Evolutionary conservation across 2,113 vertebrate species (phyloP), one percentile per base, ranked within the genome.

Genomic region (Excalfactoria chinensis): DNA sequence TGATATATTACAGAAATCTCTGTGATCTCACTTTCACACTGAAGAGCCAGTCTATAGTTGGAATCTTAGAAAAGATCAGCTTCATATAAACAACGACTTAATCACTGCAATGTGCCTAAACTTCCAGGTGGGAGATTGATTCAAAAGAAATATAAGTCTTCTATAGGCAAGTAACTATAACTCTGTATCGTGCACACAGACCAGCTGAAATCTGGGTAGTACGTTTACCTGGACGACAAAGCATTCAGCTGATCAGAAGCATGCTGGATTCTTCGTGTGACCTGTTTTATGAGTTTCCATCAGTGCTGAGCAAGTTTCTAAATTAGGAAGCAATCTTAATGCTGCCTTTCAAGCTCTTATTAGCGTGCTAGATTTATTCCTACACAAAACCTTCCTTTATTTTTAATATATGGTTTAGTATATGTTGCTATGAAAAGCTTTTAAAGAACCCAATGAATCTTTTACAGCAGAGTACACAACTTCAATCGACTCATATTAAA

Each of bases 401-500:
- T 97, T 97, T 97, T 95, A 97, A 97, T 96, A 94, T 41, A 95
- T 16, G 7, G 89, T 89, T 92, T 82, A 92, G 21, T 77, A 78
- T 76, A 88, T 59, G 69, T 95, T 89, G 89, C 77, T 97, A 81
- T 95, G 95, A 97, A 88, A 97, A 96, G 85, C 96, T 97, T 97
- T 97, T 97, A 97, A 96, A 88, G 86, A 90, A 92, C 41, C 73
- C 81, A 93, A 90, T 97, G 93, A 97, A 97, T 97, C 93, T 97
- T 97, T 88, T 89, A 71, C 58, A 94, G 60, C 67, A 37, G 69
- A 59, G 66, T 86, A 23, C 56, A 81, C 71, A 74, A 59, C 92
- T 96, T 96, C 95, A 92, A 93, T 97, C 91, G 96, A 91, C 86
- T 93, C 84, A 40, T 93, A 97, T 97, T 97, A 97, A 97, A 89